Conservation (phyloP, 2,888 invertebrate genomes). For the Agrotis ipsilon region DNA sequence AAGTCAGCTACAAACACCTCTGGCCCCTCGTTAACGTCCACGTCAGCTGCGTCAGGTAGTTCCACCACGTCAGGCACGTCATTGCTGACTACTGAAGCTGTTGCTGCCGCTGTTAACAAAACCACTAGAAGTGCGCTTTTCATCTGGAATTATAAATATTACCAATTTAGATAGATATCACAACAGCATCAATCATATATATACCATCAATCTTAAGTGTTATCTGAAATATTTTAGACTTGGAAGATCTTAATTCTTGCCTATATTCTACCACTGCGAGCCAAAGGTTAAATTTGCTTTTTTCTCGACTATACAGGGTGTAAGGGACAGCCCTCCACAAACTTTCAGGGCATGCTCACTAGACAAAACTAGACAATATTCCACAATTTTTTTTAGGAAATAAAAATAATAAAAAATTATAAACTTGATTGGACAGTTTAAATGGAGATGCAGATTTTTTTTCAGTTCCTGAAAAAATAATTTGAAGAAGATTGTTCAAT, state of each 20-base stretch:
- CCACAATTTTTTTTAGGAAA: no score
- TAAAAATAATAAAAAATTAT: no score
- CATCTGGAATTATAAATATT: conserved; percentile 33
- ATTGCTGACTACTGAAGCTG: conserved; percentile 18
- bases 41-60: background rate
- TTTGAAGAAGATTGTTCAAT: no score
- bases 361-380: no score
- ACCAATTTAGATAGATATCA: background rate
- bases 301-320: background rate
- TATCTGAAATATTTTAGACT: no score
- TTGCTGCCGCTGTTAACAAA: conserved; percentile 33
- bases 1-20: conserved; percentile 5
- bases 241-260: no score
- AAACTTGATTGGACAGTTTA: no score
- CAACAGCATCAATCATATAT: no score
- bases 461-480: no score
- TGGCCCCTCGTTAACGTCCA: background rate
- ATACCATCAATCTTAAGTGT: background rate
- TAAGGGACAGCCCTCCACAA: no score
- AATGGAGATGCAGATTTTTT: no score
- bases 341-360: no score
- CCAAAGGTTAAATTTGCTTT: background rate
- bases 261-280: background rate
- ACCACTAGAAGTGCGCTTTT: conserved; percentile 19
- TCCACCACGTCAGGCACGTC: conserved; percentile 8